Conservation (phyloP, 2,888 invertebrate genomes). For the Acronicta aceris region DNA sequence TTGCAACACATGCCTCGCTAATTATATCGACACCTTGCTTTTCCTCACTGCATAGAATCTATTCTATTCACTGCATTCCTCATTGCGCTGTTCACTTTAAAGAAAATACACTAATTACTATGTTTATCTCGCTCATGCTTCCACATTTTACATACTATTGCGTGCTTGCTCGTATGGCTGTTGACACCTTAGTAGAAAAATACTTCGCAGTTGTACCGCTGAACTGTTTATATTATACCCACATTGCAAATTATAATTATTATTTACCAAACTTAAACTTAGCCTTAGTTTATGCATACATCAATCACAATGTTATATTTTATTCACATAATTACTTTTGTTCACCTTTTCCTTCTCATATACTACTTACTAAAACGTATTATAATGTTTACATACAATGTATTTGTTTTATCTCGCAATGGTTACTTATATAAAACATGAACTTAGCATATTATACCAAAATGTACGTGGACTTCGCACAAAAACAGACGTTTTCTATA, state of each 20-base stretch:
- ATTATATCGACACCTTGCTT: neutral
- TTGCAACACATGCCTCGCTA: neutral
- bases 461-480: slow-evolving; percentile 7
- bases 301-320: too few species aligned
- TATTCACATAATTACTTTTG: too few species aligned
- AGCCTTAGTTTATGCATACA: too few species aligned
- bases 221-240: too few species aligned
- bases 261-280: too few species aligned
- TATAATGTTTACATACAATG: neutral
- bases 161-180: too few species aligned
- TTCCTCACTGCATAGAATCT: neutral
- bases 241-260: too few species aligned
- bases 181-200: too few species aligned
- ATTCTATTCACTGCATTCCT: neutral
- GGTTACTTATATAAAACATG: neutral
- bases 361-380: neutral
- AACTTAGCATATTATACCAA: neutral
- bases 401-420: neutral
- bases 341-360: neutral
- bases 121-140: too few species aligned
- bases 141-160: too few species aligned
- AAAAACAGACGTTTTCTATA: neutral
- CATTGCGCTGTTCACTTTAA: neutral
- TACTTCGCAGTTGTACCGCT: too few species aligned
- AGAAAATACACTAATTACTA: neutral